Percentiles rank a stretch among this genome's conserved stretches.
These are phyloP conservation scores for Callinectes sapidus DNA, from an alignment of 2,888 invertebrate genomes.

Conservation along the genomic window DNA sequence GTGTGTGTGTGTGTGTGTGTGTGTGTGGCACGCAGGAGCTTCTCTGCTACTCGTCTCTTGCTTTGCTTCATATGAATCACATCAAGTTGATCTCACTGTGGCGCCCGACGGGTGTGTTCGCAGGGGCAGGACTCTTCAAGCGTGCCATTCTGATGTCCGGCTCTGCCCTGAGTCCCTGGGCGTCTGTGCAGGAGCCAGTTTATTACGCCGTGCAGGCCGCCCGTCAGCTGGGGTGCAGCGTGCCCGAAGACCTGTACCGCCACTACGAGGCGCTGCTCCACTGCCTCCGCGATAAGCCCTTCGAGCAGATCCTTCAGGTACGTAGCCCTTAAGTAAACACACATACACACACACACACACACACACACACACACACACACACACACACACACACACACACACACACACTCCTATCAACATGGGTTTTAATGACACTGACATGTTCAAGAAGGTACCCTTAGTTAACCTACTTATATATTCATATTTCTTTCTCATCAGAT, in stretches of 20 bases:
- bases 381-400: constrained; percentile 8
- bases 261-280: constrained; percentile 69
- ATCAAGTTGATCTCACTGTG: neutral
- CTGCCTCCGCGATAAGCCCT: constrained; percentile 67
- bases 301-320: constrained; percentile 71
- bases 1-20: constrained; percentile 27
- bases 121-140: constrained; percentile 74
- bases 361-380: constrained; percentile 9
- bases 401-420: neutral
- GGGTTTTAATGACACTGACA: neutral
- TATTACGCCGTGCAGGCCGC: constrained; percentile 79
- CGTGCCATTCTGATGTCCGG: constrained; percentile 75
- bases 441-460: neutral
- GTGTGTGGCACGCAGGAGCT: neutral
- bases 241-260: constrained; percentile 63
- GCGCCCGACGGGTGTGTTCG: neutral
- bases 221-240: constrained; percentile 83
- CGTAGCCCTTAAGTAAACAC: neutral
- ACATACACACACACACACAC: constrained; percentile 27
- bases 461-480: neutral
- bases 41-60: neutral
- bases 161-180: constrained; percentile 77
- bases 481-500: neutral
- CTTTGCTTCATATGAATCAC: neutral
- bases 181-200: constrained; percentile 82